These are phyloP conservation scores for Habrosyne pyritoides DNA, from an alignment of 2,888 invertebrate species.

Conservation along the genomic window DNA sequence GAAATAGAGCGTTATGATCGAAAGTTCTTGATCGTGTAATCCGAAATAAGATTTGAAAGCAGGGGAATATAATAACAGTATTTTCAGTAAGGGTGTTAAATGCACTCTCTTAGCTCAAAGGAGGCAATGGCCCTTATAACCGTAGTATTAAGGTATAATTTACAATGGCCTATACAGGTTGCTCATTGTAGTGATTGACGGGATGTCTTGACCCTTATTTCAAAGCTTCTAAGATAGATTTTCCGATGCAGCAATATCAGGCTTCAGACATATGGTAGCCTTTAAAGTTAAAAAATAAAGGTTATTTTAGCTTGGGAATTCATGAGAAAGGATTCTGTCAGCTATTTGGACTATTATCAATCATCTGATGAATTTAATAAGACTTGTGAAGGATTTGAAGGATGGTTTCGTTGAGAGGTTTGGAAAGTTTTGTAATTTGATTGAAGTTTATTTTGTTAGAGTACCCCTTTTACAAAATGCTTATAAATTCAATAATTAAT, in stretches of 20 bases:
- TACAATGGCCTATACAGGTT: not conserved
- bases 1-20: slow-evolving; percentile 31
- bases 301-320: slow-evolving; percentile 16
- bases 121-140: not conserved
- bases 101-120: slow-evolving; percentile 30
- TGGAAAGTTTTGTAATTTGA: slow-evolving; percentile 36
- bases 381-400: slow-evolving; percentile 53
- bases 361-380: slow-evolving; percentile 71
- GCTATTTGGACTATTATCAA: slow-evolving; percentile 55
- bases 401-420: slow-evolving; percentile 49
- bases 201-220: not conserved
- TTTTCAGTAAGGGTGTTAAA: slow-evolving; percentile 47
- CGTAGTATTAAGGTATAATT: not conserved
- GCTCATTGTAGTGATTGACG: not conserved
- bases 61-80: slow-evolving; percentile 51
- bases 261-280: not conserved
- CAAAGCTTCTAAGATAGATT: slow-evolving; percentile 5
- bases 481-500: no score
- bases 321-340: slow-evolving; percentile 21
- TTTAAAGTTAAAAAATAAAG: slow-evolving; percentile 12
- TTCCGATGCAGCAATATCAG: slow-evolving; percentile 13
- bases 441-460: no score
- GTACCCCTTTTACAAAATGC: not conserved
- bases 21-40: slow-evolving; percentile 33
- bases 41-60: slow-evolving; percentile 44